phyloP scores from a whole-genome alignment of 2,888 invertebrate species.

The Spatulosminthurus flaviceps region DNA sequence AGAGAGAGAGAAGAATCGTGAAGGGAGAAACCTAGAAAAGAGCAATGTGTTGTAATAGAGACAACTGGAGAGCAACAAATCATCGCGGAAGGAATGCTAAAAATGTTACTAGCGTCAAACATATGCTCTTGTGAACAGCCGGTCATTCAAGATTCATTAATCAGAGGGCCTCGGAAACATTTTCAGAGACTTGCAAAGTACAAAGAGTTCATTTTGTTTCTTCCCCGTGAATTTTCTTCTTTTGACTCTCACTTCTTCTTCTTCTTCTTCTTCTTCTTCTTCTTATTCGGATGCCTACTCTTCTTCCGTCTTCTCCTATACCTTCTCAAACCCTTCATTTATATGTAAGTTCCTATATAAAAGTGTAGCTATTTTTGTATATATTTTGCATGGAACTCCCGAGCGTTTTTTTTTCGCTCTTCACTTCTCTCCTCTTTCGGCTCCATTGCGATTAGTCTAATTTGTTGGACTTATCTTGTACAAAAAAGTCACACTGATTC shows the following conservation, averaged over 20 bases:
- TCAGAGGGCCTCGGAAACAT: constrained; percentile 47
- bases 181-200: constrained; percentile 46
- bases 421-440: not conserved
- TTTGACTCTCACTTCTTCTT: constrained; percentile 27
- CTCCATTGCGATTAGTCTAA: constrained; percentile 29
- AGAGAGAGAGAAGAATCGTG: no score
- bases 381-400: no score
- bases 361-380: no score
- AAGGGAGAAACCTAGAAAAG: no score
- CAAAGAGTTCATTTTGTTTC: constrained; percentile 55
- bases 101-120: constrained; percentile 42
- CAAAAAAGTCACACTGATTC: no score
- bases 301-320: constrained; percentile 16
- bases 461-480: constrained; percentile 7
- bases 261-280: constrained; percentile 11
- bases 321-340: no score
- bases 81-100: constrained; percentile 49
- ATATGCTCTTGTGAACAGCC: constrained; percentile 47
- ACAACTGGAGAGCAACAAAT: constrained; percentile 50
- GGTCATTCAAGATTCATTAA: constrained; percentile 51
- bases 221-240: constrained; percentile 47
- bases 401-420: not conserved
- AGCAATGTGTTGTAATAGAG: constrained; percentile 25
- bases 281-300: not conserved
- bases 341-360: no score